phyloP scores from a whole-genome alignment of 30 jellyfish, hydroid and myxozoan genomes.

The Pelagia noctiluca region DNA sequence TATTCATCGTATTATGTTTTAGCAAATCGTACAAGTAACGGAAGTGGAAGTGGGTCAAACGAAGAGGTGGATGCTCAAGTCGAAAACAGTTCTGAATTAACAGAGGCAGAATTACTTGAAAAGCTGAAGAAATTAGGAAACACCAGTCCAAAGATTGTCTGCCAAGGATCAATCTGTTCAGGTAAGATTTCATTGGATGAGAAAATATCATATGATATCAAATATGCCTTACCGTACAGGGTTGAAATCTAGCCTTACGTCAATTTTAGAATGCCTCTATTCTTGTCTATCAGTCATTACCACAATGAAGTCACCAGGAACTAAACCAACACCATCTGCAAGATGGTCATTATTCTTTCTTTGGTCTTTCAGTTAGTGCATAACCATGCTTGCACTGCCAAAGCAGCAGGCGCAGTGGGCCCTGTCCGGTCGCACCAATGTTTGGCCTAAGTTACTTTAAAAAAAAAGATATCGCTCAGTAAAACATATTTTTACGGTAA shows the following conservation, averaged over 20 bases:
- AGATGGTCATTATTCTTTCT: neutral
- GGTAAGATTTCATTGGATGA: no score
- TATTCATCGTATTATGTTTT: no score
- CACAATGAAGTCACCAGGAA: neutral
- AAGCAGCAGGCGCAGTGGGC: no score
- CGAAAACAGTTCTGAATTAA: slow-evolving; percentile 35
- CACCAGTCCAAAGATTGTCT: slow-evolving; percentile 37
- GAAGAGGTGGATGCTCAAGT: neutral
- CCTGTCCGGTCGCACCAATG: no score
- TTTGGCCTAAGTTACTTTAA: no score
- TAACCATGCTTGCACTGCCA: neutral
- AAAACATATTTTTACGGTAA: no score
- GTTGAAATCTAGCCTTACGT: neutral
- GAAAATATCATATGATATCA: neutral
- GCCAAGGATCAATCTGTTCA: slow-evolving; percentile 21
- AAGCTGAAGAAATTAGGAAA: slow-evolving; percentile 51
- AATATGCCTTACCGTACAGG: neutral
- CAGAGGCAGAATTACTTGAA: slow-evolving; percentile 42
- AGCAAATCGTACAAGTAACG: no score
- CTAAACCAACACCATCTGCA: neutral
- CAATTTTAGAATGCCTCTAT: neutral
- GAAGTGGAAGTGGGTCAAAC: neutral
- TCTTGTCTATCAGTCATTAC: neutral
- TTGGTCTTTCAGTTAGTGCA: neutral
- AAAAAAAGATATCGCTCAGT: no score